phyloP scores from a whole-genome alignment of 2,888 invertebrate genomes.

The Tuta absoluta region DNA sequence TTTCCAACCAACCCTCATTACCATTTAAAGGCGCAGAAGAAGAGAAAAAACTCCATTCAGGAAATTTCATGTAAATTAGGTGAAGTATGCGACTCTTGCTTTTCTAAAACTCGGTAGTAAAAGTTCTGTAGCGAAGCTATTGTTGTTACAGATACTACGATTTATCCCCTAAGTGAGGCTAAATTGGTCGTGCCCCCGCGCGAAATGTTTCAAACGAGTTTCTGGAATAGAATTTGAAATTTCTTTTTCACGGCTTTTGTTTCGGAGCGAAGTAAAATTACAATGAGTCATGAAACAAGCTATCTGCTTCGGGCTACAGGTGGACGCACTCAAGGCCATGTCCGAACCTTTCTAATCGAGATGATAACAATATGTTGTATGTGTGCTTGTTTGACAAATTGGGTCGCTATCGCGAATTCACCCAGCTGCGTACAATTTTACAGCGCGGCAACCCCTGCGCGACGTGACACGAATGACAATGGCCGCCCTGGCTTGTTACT shows the following conservation, averaged over 20 bases:
- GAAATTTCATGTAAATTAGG: conserved; percentile 76
- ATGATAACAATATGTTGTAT: conserved; percentile 42
- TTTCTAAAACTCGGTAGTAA: conserved; percentile 59
- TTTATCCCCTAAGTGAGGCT: conserved; percentile 45
- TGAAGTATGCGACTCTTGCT: conserved; percentile 60
- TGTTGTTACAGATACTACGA: conserved; percentile 50
- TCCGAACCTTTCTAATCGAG: conserved; percentile 25
- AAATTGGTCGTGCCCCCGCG: conserved; percentile 44
- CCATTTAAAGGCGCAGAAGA: conserved; percentile 63
- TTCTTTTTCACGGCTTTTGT: conserved; percentile 15
- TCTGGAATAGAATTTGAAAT: conserved; percentile 24
- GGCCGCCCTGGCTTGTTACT: conserved; percentile 47
- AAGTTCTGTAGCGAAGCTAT: conserved; percentile 46
- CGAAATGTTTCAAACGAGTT: conserved; percentile 33
- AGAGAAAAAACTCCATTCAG: conserved; percentile 65
- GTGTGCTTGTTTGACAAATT: conserved; percentile 51
- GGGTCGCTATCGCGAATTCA: conserved; percentile 50
- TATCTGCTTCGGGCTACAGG: background rate
- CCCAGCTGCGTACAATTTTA: conserved; percentile 69
- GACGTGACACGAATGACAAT: conserved; percentile 63
- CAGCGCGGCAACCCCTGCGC: conserved; percentile 49
- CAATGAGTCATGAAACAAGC: conserved; percentile 5
- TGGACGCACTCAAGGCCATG: background rate
- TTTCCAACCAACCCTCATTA: conserved; percentile 71
- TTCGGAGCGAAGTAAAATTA: conserved; percentile 10